A percentile compares a stretch with the other conserved stretches of the same genome.
These are phyloP conservation scores for Bovichtus diacanthus DNA, from an alignment of 2,797 vertebrate genomes.

Conservation along the genomic window DNA sequence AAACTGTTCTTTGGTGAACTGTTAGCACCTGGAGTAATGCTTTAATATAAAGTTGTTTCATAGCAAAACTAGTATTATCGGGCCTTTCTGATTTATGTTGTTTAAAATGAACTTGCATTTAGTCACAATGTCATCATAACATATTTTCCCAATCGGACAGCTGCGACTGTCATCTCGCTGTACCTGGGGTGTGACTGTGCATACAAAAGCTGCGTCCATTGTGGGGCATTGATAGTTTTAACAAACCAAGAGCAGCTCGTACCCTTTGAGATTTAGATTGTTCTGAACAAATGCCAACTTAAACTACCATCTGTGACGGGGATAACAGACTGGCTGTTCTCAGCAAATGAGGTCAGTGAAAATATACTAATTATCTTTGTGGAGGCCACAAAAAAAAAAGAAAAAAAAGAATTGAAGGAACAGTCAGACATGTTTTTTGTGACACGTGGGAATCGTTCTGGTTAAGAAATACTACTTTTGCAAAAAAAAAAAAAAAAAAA, in stretches of 20 bases:
- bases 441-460: not conserved
- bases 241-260: not conserved
- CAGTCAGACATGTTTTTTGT: not conserved
- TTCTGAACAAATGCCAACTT: not conserved
- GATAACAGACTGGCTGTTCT: not conserved
- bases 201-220: not conserved
- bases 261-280: conserved; percentile 10
- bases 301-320: not conserved
- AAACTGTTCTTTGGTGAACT: not conserved
- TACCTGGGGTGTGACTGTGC: not conserved
- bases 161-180: not conserved
- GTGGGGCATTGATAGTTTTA: not conserved
- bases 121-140: not conserved
- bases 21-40: not conserved
- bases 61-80: not conserved
- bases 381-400: not conserved
- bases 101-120: not conserved
- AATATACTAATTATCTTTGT: not conserved
- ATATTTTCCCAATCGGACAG: not conserved
- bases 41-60: not conserved
- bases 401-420: not conserved
- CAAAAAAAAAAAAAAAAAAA: not conserved
- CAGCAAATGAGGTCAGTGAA: not conserved
- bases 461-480: too few relatives aligned
- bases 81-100: not conserved